phyloP scores from a whole-genome alignment of 2,113 vertebrate species.

The Anarhynchus alexandrinus region DNA sequence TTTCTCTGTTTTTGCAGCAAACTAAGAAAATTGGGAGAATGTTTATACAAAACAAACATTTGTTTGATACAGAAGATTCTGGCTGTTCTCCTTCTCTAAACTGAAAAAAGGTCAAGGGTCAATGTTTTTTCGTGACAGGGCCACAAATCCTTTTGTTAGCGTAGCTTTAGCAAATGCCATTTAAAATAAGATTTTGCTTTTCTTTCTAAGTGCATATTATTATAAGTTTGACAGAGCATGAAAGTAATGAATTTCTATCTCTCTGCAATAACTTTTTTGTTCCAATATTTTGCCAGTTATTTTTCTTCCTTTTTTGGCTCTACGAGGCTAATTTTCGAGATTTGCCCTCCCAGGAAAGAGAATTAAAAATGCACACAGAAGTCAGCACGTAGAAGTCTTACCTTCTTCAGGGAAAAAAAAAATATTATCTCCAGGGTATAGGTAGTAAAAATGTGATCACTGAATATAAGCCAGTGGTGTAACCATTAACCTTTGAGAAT shows the following conservation, averaged over 20 bases:
- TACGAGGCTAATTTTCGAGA: not conserved
- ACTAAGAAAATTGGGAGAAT: slow-evolving; percentile 41
- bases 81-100: slow-evolving; percentile 68
- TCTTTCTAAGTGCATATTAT: slow-evolving; percentile 45
- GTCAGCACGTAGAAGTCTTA: not conserved
- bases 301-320: not conserved
- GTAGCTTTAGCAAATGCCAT: slow-evolving; percentile 54
- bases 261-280: slow-evolving; percentile 7
- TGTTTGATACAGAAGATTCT: slow-evolving; percentile 52
- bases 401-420: not conserved
- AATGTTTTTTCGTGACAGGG: slow-evolving; percentile 74
- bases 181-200: slow-evolving; percentile 72
- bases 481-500: slow-evolving; percentile 9
- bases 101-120: slow-evolving; percentile 81
- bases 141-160: slow-evolving; percentile 76
- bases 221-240: slow-evolving; percentile 47
- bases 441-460: not conserved
- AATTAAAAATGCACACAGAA: not conserved
- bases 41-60: slow-evolving; percentile 51
- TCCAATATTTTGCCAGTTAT: not conserved
- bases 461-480: not conserved
- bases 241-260: slow-evolving; percentile 54
- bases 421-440: not conserved
- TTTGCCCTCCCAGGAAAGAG: not conserved
- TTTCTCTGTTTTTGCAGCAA: not conserved